A percentile compares a stretch with the other conserved stretches of the same genome.
Evolutionary conservation across 2,113 vertebrate species (phyloP).

Genomic region (Peromyscus polionotus): DNA sequence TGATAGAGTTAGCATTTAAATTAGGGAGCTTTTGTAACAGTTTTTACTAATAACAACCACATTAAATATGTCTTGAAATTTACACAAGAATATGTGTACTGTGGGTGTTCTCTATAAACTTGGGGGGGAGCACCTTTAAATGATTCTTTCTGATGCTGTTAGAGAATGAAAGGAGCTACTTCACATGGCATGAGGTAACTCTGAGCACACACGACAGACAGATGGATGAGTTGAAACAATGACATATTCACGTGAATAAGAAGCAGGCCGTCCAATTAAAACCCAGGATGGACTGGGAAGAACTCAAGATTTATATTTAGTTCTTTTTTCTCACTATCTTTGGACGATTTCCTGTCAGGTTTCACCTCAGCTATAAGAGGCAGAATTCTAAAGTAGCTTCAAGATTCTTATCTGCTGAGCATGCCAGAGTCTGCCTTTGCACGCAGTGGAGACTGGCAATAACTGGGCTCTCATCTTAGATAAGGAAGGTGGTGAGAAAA

Average conservation of each 20-base stretch:
- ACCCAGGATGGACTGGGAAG: not conserved
- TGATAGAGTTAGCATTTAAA: not conserved
- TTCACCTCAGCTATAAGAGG: not conserved
- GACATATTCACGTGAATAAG: not conserved
- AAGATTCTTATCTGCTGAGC: not conserved
- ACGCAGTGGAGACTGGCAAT: not conserved
- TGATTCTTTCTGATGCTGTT: not conserved
- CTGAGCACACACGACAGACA: not conserved
- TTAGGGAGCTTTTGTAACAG: not conserved
- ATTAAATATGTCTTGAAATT: not conserved
- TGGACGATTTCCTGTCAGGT: not conserved
- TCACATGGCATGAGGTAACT: rapidly evolving
- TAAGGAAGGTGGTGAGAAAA: not conserved
- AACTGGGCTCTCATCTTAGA: not conserved
- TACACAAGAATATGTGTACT: not conserved
- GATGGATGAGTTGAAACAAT: not conserved
- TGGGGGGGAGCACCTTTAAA: not conserved
- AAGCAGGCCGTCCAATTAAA: not conserved
- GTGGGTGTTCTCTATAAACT: not conserved
- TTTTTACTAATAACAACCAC: not conserved
- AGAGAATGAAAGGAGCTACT: not conserved
- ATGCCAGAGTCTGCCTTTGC: not conserved
- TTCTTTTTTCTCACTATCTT: not conserved
- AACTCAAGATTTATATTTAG: not conserved
- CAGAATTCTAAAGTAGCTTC: not conserved